Evolutionary conservation across 2,888 invertebrate genomes (phyloP).

Genomic region (Cataglyphis altisquamis): DNA sequence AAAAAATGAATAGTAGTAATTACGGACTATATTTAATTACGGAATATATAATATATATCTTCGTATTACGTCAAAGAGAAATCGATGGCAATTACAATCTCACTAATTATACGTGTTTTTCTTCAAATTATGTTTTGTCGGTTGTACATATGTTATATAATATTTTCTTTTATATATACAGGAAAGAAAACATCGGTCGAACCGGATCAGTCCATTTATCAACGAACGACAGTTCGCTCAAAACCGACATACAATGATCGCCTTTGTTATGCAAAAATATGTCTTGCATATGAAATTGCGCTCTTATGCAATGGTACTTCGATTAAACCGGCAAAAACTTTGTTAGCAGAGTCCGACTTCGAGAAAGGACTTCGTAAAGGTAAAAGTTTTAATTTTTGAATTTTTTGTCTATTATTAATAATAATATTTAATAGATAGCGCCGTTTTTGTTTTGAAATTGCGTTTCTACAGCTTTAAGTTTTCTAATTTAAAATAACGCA

Average conservation of each 20-base stretch:
- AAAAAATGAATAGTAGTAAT: background rate
- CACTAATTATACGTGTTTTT: background rate
- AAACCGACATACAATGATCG: background rate
- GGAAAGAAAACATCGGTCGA: background rate
- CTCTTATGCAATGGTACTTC: background rate
- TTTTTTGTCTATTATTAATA: background rate
- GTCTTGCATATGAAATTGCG: background rate
- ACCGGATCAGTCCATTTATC: background rate
- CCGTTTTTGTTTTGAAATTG: background rate
- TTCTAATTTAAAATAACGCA: background rate
- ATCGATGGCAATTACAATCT: background rate
- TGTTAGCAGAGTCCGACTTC: background rate
- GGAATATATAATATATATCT: background rate
- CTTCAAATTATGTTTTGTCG: background rate
- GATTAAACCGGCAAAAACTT: background rate
- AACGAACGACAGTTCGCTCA: background rate
- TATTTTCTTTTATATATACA: background rate
- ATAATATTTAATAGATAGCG: background rate
- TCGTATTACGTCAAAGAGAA: background rate
- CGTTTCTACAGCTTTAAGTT: background rate
- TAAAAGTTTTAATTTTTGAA: background rate
- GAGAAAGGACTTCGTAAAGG: background rate
- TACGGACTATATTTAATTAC: background rate
- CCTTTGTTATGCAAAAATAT: background rate
- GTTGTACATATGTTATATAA: background rate